Conservation (phyloP, 1,140 invertebrate species). For the Ylistrum balloti region DNA sequence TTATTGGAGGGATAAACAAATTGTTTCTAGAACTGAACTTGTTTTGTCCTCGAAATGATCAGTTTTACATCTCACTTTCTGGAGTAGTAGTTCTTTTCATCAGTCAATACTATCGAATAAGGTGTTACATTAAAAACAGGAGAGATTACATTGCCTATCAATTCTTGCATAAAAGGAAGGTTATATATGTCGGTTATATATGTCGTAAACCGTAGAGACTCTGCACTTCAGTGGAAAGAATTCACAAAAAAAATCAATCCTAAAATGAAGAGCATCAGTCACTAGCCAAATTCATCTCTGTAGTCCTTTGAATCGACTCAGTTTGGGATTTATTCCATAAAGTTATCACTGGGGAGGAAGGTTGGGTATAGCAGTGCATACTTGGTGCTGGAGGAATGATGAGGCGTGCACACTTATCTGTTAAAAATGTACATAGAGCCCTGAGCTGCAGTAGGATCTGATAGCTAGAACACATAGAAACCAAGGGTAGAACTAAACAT, state of each 20-base stretch:
- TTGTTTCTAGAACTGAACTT: neutral
- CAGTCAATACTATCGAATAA: neutral
- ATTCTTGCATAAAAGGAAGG: slow-evolving; percentile 7
- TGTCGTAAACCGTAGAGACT: neutral
- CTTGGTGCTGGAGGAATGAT: neutral
- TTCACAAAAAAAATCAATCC: neutral
- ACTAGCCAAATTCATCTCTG: neutral
- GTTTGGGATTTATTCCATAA: neutral
- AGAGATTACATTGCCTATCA: neutral
- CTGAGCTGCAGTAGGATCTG: neutral
- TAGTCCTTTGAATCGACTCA: neutral
- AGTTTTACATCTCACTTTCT: neutral
- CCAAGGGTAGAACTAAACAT: neutral
- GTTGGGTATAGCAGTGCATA: neutral
- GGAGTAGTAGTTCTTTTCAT: neutral
- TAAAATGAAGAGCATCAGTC: neutral
- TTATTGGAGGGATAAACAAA: neutral
- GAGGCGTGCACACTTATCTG: neutral
- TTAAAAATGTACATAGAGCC: neutral
- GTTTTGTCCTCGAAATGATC: neutral
- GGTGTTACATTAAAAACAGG: neutral
- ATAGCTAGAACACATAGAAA: neutral
- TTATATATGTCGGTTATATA: neutral
- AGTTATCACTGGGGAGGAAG: neutral
- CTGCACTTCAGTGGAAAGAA: neutral